Evolutionary conservation across 2,888 invertebrate genomes (phyloP).

Genomic region (Sinelater perroti): DNA sequence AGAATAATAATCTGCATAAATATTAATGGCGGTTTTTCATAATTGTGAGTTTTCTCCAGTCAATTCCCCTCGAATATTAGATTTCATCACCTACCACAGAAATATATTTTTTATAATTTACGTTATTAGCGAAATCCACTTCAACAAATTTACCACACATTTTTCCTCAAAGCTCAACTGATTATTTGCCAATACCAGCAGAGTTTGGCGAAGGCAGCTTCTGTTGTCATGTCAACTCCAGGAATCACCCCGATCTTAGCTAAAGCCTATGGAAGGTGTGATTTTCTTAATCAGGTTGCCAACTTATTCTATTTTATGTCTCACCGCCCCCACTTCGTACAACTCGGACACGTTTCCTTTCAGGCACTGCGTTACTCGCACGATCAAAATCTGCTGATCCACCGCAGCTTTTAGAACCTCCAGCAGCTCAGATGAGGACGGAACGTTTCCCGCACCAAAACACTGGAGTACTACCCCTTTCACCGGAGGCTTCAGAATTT

Average conservation of each 20-base stretch:
- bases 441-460: conserved; percentile 94
- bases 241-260: conserved; percentile 77
- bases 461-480: conserved; percentile 90
- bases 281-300: neutral
- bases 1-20: no score
- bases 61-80: neutral
- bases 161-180: conserved; percentile 69
- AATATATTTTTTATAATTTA: neutral
- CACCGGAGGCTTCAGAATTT: conserved; percentile 76
- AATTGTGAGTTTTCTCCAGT: neutral
- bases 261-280: conserved; percentile 61
- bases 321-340: conserved; percentile 86
- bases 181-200: conserved; percentile 2
- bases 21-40: no score
- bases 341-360: conserved; percentile 79
- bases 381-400: conserved; percentile 80
- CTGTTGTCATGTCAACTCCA: conserved; percentile 91
- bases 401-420: conserved; percentile 75
- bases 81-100: conserved; percentile 3
- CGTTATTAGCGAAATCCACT: no score
- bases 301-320: neutral
- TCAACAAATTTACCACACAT: conserved; percentile 59
- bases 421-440: conserved; percentile 82
- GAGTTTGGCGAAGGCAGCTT: conserved; percentile 71
- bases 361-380: conserved; percentile 92